Base-by-base conservation (phyloP, 2,113 vertebrate genomes). In the Cololabis saira region DNA sequence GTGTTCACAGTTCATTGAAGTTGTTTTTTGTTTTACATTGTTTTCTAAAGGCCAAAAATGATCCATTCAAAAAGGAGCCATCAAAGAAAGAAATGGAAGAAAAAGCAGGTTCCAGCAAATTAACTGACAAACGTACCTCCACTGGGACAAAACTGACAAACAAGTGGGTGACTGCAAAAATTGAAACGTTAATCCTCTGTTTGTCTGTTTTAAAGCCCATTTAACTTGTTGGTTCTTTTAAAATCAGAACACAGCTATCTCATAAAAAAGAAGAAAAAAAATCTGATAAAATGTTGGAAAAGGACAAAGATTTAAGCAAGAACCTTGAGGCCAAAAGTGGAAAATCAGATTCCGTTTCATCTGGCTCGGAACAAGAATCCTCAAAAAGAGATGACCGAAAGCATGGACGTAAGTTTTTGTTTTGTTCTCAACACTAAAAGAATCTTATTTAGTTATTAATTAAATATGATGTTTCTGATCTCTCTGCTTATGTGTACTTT, bases 221-320 rank as follows among this genome's bases (percentile, higher is more conserved):
- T 30, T 48, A 40, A 56, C 4, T 7, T 2, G 15, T 4, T 72
- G 49, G 1, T 47, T 33, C 1, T 60, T 44, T 24, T 30, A 30
- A 2, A 11, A 33, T 30, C 72, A 98, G 98, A 92, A 89, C 89
- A 54, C 93, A 86, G 47, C 76, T 82, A 0, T 95, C 93, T 66
- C 85, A 93, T 58, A 98, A 97, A 92, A 98, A 98, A 79, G 97
- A 98, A 64, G 97, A 99, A 37, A 98, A 97, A 86, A 96, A 96
- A 61, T 93, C 91, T n/a, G 97, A 97, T 21, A 97, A 97, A 81
- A 87, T 88, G 0, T 94, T 95, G 68, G 97, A 97, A 62, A 98
- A 97, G 81, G 96, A 98, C 74, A 91, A 97, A 84, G 97, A 98
- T 45, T 2, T 66, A 14, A 78, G 77, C 57, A 98, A 97, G 89